phyloP scores from a whole-genome alignment of 64 coral and sea anemone genomes.

The Dendronephthya gigantea region DNA sequence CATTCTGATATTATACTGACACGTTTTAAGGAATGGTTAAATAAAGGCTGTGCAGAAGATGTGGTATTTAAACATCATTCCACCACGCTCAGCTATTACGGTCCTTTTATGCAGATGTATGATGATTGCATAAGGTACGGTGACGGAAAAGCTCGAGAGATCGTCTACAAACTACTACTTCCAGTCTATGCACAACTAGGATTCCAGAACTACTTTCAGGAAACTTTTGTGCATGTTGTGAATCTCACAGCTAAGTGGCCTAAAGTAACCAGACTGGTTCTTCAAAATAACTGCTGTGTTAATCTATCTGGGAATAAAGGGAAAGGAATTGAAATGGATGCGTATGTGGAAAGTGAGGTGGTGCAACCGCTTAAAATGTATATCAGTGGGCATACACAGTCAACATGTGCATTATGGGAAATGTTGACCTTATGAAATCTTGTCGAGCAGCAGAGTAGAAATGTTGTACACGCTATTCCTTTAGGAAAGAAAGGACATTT shows the following conservation, averaged over 20 bases:
- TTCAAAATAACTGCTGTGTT: background rate
- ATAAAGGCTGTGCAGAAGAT: background rate
- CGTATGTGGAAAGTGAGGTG: slow-evolving; percentile 1
- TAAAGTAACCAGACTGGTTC: background rate
- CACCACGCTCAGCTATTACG: background rate
- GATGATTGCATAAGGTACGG: slow-evolving; percentile 5
- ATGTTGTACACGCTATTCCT: background rate
- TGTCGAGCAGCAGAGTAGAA: background rate
- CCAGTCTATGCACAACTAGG: slow-evolving; percentile 4
- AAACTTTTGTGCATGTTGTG: background rate
- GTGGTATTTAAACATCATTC: background rate
- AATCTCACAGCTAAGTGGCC: background rate
- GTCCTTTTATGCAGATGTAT: slow-evolving; percentile 14
- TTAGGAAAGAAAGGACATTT: background rate
- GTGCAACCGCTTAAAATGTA: background rate
- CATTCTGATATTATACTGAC: background rate
- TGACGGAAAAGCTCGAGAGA: background rate
- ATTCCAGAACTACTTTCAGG: background rate
- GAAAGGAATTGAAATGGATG: slow-evolving; percentile 10
- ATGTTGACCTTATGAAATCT: background rate
- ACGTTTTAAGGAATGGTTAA: background rate
- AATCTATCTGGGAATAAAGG: background rate
- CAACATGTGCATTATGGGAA: slow-evolving; percentile 1
- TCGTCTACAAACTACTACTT: slow-evolving; percentile 1
- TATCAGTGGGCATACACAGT: background rate